phyloP scores from a whole-genome alignment of 2,888 invertebrate genomes.

The Trichopoda pennipes region DNA sequence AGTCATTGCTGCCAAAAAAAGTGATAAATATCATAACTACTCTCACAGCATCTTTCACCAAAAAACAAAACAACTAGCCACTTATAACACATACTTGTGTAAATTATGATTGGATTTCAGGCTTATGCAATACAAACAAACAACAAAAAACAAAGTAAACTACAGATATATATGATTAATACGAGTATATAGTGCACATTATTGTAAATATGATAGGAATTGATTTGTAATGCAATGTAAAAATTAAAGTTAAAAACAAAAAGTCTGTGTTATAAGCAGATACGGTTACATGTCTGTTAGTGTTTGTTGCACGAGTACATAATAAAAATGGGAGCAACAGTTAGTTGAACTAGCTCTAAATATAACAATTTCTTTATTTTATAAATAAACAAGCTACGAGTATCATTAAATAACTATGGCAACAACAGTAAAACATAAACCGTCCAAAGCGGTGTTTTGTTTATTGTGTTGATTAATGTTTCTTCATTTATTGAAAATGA shows the following conservation, averaged over 20 bases:
- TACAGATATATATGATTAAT: constrained; percentile 27
- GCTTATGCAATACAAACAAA: constrained; percentile 50
- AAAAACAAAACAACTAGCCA: constrained; percentile 1
- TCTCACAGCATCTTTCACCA: not conserved
- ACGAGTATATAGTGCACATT: constrained; percentile 41
- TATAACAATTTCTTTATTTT: constrained; percentile 9
- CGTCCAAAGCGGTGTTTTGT: constrained; percentile 22
- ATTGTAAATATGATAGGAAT: constrained; percentile 36
- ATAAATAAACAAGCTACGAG: constrained; percentile 49
- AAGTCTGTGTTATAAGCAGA: not conserved
- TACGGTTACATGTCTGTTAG: not conserved
- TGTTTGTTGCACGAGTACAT: not conserved
- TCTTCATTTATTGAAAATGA: constrained; percentile 49
- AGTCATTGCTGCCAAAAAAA: too few species aligned
- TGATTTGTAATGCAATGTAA: constrained; percentile 55
- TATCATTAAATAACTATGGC: constrained; percentile 6
- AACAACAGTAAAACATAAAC: constrained; percentile 16
- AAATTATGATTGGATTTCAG: constrained; percentile 31
- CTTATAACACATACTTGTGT: constrained; percentile 1
- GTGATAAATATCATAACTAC: too few species aligned
- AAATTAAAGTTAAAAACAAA: not conserved
- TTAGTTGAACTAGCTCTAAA: constrained; percentile 15
- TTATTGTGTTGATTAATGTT: constrained; percentile 29
- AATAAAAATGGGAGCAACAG: constrained; percentile 29
- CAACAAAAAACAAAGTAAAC: constrained; percentile 3